A percentile compares a stretch with the other conserved stretches of the same genome.
phyloP scores from a whole-genome alignment of 1,140 invertebrate genomes.

The Dryas iulia region DNA sequence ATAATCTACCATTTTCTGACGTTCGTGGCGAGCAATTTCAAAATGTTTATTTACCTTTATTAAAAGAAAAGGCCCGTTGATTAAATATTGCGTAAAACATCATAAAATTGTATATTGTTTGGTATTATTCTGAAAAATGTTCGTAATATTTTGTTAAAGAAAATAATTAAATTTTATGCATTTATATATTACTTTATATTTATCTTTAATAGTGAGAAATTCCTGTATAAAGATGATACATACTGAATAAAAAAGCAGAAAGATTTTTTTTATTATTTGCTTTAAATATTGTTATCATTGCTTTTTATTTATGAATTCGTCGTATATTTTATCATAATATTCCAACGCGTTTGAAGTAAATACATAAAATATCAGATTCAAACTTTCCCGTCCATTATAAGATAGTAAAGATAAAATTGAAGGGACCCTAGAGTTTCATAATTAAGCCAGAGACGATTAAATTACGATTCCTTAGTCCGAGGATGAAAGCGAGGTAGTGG shows the following conservation, averaged over 20 bases:
- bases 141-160: no score
- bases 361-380: not conserved
- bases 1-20: slow-evolving; percentile 5
- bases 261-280: no score
- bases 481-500: slow-evolving; percentile 13
- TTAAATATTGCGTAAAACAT: not conserved
- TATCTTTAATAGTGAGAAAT: no score
- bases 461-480: slow-evolving; percentile 12
- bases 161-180: no score
- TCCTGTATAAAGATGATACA: no score
- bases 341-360: not conserved
- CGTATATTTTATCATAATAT: not conserved
- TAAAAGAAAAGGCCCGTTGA: not conserved
- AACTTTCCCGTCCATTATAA: not conserved
- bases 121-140: not conserved
- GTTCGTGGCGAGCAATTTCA: not conserved
- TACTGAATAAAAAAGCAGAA: no score
- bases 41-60: not conserved
- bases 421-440: slow-evolving; percentile 7
- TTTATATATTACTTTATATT: no score
- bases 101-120: not conserved
- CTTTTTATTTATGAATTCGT: no score
- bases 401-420: not conserved
- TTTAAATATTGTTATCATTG: no score
- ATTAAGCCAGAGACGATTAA: slow-evolving; percentile 16